These are phyloP conservation scores for Eurytoma adleriae DNA, from an alignment of 2,888 invertebrate species.

Conservation along the genomic window DNA sequence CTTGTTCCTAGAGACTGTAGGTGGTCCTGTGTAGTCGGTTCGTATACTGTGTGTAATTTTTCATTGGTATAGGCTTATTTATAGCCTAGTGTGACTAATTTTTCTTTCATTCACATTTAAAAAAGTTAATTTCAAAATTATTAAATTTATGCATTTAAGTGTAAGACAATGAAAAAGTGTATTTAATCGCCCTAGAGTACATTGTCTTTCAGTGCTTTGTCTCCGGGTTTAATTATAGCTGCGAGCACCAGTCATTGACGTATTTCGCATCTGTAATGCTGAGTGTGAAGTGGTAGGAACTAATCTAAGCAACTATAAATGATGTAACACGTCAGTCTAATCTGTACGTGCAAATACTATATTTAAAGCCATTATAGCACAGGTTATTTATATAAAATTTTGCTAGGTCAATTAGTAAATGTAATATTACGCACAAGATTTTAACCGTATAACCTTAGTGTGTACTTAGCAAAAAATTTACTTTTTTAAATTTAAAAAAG, in stretches of 20 bases:
- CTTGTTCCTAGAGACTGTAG: no score
- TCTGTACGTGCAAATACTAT: slow-evolving; percentile 8
- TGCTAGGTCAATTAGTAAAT: no score
- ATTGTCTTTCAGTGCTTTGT: background rate
- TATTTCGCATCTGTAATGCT: slow-evolving; percentile 18
- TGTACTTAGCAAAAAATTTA: background rate
- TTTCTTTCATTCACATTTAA: no score
- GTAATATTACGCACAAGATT: background rate
- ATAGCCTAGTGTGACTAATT: no score
- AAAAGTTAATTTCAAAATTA: no score
- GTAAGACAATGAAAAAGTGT: no score
- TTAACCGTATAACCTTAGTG: background rate
- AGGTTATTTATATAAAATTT: no score
- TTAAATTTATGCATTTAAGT: no score
- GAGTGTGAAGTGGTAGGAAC: slow-evolving; percentile 1
- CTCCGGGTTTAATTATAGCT: slow-evolving; percentile 20
- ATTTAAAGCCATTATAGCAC: background rate
- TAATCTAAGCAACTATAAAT: slow-evolving; percentile 21
- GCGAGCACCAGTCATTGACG: slow-evolving; percentile 1
- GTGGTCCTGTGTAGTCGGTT: no score
- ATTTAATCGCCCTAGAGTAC: no score
- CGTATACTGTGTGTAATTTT: no score
- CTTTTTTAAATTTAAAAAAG: background rate
- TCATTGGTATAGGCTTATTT: no score
- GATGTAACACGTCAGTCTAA: slow-evolving; percentile 23